A percentile compares a stretch with the other conserved stretches of the same genome.
Evolutionary conservation across 2,113 vertebrate species (phyloP).

Genomic region (Zapus hudsonius): DNA sequence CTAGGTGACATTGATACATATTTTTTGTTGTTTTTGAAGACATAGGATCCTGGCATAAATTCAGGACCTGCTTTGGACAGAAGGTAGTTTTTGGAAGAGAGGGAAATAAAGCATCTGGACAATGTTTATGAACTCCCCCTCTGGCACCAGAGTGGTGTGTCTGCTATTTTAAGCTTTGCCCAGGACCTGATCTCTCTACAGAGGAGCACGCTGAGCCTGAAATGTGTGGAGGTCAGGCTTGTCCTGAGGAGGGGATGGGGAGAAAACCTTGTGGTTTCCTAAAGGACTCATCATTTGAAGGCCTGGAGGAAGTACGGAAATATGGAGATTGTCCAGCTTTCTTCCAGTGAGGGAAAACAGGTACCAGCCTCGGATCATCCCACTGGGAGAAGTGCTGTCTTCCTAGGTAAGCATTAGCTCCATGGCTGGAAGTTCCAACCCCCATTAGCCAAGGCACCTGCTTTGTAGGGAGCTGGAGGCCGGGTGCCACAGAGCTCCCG

Average conservation of each 20-base stretch:
- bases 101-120: conserved; percentile 57
- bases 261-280: neutral
- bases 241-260: conserved; percentile 12
- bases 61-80: conserved; percentile 42
- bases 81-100: conserved; percentile 52
- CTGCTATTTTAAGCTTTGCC: neutral
- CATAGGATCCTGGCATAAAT: conserved; percentile 26
- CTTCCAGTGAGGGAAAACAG: neutral
- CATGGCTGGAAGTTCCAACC: neutral
- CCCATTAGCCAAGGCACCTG: neutral
- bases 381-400: neutral
- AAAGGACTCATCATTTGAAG: neutral
- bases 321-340: neutral
- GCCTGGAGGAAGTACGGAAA: neutral
- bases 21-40: conserved; percentile 47
- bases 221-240: conserved; percentile 15
- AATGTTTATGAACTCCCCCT: conserved; percentile 34
- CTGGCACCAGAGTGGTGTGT: conserved; percentile 4
- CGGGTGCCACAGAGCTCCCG: neutral
- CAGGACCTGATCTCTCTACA: neutral
- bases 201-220: neutral
- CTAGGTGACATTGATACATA: conserved; percentile 5
- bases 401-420: neutral
- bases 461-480: neutral
- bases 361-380: neutral